Conservation (phyloP, 1,140 invertebrate genomes). For the Drosophila malerkotliana region DNA sequence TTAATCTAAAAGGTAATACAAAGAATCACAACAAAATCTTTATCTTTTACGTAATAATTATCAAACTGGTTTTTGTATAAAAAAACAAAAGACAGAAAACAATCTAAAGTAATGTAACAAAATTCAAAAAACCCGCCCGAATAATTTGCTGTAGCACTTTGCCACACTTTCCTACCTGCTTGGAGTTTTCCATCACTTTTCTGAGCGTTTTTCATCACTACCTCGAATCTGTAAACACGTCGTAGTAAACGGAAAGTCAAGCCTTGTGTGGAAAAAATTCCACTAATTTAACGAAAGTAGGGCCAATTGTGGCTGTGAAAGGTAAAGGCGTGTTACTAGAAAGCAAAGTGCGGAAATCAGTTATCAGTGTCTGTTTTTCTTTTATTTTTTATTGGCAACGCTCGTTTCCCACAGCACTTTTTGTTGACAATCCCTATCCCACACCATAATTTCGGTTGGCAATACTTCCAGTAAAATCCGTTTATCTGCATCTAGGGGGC, state of each 20-base stretch:
- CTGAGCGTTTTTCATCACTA: neutral
- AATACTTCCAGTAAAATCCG: neutral
- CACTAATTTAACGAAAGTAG: neutral
- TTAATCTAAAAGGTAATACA: too few relatives aligned
- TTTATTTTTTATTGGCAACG: neutral
- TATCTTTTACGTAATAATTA: too few relatives aligned
- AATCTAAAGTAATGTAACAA: neutral
- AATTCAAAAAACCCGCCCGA: neutral
- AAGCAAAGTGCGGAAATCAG: neutral
- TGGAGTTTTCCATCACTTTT: neutral
- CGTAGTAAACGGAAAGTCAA: conserved; percentile 2
- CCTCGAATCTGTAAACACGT: conserved; percentile 1
- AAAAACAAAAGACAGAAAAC: too few relatives aligned
- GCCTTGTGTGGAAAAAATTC: neutral
- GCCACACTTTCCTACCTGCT: neutral
- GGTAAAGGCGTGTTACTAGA: neutral
- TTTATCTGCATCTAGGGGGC: neutral
- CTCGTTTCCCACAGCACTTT: neutral
- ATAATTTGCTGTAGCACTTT: neutral
- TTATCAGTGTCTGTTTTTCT: neutral
- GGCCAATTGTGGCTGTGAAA: neutral
- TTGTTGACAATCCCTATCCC: neutral
- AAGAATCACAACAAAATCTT: too few relatives aligned
- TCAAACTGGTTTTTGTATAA: too few relatives aligned
- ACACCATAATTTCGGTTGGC: neutral